A percentile compares a stretch with the other conserved stretches of the same genome.
phyloP scores from a whole-genome alignment of 1,140 invertebrate species.

The Ips nitidus region DNA sequence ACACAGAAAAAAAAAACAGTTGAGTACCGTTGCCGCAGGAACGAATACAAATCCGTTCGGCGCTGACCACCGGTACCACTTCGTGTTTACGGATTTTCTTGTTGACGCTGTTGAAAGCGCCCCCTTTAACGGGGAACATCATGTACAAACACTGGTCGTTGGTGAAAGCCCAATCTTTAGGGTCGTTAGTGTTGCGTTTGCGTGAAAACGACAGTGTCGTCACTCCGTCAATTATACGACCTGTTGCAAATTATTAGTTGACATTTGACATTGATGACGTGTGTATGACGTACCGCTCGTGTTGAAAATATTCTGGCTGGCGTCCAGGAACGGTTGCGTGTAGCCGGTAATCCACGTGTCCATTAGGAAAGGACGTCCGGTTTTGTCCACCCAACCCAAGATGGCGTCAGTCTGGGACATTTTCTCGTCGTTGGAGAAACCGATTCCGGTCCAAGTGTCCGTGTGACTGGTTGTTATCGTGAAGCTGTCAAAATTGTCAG shows the following conservation, averaged over 20 bases:
- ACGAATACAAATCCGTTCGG: conserved; percentile 80
- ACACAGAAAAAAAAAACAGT: neutral
- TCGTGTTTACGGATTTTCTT: conserved; percentile 86
- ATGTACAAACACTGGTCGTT: conserved; percentile 83
- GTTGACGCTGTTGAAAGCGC: conserved; percentile 77
- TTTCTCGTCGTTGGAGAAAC: conserved; percentile 81
- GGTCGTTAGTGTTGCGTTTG: conserved; percentile 75
- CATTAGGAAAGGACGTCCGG: conserved; percentile 78
- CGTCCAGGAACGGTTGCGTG: conserved; percentile 73
- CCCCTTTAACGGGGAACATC: conserved; percentile 86
- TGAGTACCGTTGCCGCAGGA: conserved; percentile 66
- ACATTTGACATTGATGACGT: neutral
- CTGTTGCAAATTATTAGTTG: neutral
- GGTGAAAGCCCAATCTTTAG: conserved; percentile 81
- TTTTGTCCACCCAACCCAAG: conserved; percentile 83
- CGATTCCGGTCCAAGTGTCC: conserved; percentile 91
- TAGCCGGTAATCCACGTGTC: conserved; percentile 85
- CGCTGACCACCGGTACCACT: conserved; percentile 72
- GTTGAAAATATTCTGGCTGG: conserved; percentile 74
- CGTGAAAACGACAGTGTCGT: conserved; percentile 80
- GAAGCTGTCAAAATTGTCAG: conserved; percentile 56
- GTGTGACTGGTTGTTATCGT: conserved; percentile 80
- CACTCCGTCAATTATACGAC: conserved; percentile 69
- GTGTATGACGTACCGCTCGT: conserved; percentile 56
- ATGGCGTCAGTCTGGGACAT: conserved; percentile 87